A percentile compares a stretch with the other conserved stretches of the same genome.
Evolutionary conservation across 2,113 vertebrate genomes (phyloP).

Genomic region (Ardeotis arabs): DNA sequence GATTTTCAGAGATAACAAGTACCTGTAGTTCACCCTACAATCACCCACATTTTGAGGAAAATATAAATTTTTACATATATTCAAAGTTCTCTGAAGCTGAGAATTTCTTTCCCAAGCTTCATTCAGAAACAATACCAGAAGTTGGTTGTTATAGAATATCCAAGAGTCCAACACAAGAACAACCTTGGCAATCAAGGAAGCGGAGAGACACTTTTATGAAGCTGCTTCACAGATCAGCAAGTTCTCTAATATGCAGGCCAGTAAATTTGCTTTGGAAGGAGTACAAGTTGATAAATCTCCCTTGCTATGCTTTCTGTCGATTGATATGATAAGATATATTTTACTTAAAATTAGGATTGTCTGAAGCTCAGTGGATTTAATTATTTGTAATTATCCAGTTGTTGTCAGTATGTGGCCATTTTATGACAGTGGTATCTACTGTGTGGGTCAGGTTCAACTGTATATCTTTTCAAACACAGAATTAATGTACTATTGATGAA

Average conservation of each 20-base stretch:
- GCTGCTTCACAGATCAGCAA: conserved; percentile 68
- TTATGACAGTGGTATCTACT: conserved; percentile 85
- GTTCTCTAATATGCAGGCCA: conserved; percentile 57
- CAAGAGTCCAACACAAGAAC: not conserved
- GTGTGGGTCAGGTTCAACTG: conserved; percentile 92
- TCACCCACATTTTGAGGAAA: not conserved
- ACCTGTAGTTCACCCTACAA: not conserved
- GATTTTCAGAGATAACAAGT: not conserved
- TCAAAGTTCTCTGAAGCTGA: not conserved
- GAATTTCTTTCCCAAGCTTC: not conserved
- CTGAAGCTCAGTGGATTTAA: conserved; percentile 91
- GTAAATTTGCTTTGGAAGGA: conserved; percentile 78
- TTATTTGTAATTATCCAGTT: conserved; percentile 94
- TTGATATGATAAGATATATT: conserved; percentile 87
- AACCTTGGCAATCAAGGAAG: not conserved
- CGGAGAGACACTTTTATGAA: conserved; percentile 42
- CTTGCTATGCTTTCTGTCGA: conserved; percentile 75
- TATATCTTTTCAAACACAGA: conserved; percentile 98
- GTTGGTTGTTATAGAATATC: not conserved
- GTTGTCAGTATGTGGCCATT: conserved; percentile 87
- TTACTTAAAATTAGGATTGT: conserved; percentile 93
- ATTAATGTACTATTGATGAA: conserved; percentile 99
- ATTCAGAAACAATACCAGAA: not conserved
- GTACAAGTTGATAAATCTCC: conserved; percentile 76
- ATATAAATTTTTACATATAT: not conserved